phyloP scores from a whole-genome alignment of 2,797 vertebrate genomes.

The Erethizon dorsatum region DNA sequence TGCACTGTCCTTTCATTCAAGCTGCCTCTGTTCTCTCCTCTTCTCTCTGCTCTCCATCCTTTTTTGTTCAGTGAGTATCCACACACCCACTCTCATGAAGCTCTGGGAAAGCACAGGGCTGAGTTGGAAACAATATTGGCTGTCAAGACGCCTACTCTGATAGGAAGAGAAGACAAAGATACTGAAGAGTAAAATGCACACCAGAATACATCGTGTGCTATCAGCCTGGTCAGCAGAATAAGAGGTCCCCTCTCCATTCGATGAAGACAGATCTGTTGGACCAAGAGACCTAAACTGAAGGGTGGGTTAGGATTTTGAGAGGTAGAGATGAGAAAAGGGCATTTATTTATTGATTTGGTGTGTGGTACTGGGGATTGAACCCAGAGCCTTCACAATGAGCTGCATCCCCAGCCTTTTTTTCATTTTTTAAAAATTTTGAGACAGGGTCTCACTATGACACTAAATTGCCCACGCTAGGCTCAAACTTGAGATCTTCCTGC shows the following conservation, averaged over 20 bases:
- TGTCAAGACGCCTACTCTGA: background rate
- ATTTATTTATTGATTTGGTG: background rate
- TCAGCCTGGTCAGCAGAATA: background rate
- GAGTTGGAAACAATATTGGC: background rate
- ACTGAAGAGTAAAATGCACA: background rate
- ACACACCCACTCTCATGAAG: background rate
- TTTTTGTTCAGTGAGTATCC: background rate
- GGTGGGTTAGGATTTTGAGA: background rate
- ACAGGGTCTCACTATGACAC: background rate
- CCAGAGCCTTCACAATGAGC: background rate
- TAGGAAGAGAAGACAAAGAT: background rate
- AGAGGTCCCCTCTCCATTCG: background rate
- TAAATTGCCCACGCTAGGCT: background rate
- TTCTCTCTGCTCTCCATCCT: background rate
- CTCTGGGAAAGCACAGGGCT: background rate
- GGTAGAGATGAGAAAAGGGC: background rate
- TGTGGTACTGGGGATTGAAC: background rate
- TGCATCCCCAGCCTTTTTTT: background rate
- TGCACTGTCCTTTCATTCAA: background rate
- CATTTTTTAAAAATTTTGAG: background rate
- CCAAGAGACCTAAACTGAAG: slow-evolving; percentile 10
- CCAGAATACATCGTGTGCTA: background rate
- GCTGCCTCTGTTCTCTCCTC: background rate
- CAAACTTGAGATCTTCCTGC: background rate
- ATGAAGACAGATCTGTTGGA: background rate